Evolutionary conservation across 2,113 vertebrate species (phyloP).

Genomic region (Stegostoma tigrinum): DNA sequence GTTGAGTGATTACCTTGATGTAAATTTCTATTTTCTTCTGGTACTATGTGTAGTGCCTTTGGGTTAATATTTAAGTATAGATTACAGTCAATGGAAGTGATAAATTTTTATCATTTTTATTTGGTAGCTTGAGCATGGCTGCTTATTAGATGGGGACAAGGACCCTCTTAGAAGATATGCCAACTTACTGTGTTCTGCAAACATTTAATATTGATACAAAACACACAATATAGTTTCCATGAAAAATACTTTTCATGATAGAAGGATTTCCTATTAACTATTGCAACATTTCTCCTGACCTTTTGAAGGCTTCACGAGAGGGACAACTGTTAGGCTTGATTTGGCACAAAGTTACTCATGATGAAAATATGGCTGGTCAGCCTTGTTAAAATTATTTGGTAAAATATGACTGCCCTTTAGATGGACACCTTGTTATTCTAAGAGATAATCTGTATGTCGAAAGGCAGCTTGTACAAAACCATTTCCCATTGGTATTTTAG

Average conservation of each 20-base stretch:
- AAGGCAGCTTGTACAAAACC: neutral
- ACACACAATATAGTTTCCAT: neutral
- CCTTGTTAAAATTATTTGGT: slow-evolving; percentile 12
- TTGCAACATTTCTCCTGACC: neutral
- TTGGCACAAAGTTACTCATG: neutral
- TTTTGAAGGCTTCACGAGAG: neutral
- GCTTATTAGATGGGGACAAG: too few relatives aligned
- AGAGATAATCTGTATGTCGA: neutral
- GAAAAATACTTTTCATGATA: neutral
- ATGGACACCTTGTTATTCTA: neutral
- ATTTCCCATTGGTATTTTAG: slow-evolving; percentile 25
- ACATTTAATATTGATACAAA: neutral
- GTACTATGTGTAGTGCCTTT: neutral
- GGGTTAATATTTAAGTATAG: too few relatives aligned
- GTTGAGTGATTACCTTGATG: neutral
- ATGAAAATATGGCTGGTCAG: neutral
- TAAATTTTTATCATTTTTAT: neutral
- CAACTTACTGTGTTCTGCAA: neutral
- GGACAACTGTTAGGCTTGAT: neutral
- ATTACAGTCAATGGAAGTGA: neutral
- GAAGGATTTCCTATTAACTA: neutral
- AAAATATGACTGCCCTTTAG: slow-evolving; percentile 4
- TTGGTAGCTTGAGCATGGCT: neutral
- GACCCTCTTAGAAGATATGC: neutral
- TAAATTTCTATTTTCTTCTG: neutral